Percentiles rank a stretch among this genome's conserved stretches.
These are phyloP conservation scores for Littorina saxatilis DNA, from an alignment of 1,140 invertebrate genomes.

Conservation along the genomic window DNA sequence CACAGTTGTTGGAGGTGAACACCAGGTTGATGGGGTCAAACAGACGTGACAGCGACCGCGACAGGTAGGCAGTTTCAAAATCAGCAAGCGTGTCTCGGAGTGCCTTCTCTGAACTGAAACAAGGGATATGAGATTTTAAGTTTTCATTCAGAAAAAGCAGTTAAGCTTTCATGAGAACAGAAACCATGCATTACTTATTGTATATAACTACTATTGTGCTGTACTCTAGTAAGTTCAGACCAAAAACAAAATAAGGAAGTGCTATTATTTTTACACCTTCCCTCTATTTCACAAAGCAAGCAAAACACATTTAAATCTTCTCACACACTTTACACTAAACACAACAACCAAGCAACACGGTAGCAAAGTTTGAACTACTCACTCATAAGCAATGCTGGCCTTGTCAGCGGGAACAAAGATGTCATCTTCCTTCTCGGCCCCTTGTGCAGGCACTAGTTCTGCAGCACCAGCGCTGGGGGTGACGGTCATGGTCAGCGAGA, in stretches of 20 bases:
- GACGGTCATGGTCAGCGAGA: conserved; percentile 61
- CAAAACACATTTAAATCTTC: not conserved
- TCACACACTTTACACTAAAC: not conserved
- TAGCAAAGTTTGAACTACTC: conserved; percentile 42
- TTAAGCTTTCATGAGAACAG: no score
- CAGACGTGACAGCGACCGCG: conserved; percentile 87
- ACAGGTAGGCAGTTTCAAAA: conserved; percentile 92
- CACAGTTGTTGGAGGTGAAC: conserved; percentile 80
- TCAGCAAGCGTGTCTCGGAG: conserved; percentile 78
- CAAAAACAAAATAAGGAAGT: no score
- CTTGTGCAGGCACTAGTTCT: conserved; percentile 46
- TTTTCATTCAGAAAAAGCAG: no score
- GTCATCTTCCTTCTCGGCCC: conserved; percentile 54
- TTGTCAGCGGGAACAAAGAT: conserved; percentile 61
- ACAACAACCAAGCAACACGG: not conserved
- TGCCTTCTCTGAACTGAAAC: conserved; percentile 74
- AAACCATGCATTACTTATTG: no score
- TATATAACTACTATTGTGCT: no score
- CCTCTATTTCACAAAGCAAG: no score
- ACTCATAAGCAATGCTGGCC: conserved; percentile 57
- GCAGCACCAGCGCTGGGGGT: conserved; percentile 49
- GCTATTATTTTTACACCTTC: no score
- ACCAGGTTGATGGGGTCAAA: conserved; percentile 91
- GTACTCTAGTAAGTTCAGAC: no score
- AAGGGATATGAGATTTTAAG: not conserved